A percentile compares a stretch with the other conserved stretches of the same genome.
These are phyloP conservation scores for Nasonia vitripennis DNA, from an alignment of 1,140 invertebrate genomes.

Conservation along the genomic window DNA sequence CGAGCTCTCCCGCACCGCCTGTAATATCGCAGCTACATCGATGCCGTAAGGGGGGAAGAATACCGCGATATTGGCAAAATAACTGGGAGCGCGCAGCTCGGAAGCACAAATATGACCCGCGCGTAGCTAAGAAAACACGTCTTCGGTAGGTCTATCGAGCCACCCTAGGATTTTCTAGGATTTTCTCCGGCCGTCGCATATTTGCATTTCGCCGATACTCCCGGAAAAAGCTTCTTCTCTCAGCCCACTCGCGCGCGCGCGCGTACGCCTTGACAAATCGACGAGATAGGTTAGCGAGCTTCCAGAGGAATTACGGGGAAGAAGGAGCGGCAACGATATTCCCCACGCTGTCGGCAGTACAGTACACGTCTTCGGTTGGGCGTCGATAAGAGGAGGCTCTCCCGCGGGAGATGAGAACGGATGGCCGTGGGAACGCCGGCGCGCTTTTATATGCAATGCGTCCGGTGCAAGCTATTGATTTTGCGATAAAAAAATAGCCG, in stretches of 20 bases:
- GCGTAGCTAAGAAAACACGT: background rate
- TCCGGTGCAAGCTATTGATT: conserved; percentile 40
- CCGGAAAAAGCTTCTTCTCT: background rate
- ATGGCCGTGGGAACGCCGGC: background rate
- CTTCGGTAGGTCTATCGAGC: background rate
- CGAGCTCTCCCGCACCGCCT: too few species aligned
- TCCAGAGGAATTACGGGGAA: conserved; percentile 62
- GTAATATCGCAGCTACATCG: too few species aligned
- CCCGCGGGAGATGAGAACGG: conserved; percentile 40
- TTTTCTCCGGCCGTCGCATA: background rate
- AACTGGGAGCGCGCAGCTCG: too few species aligned
- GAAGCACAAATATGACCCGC: too few species aligned
- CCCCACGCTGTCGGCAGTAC: background rate
- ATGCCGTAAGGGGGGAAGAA: too few species aligned
- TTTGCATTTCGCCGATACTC: background rate
- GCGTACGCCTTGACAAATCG: conserved; percentile 61
- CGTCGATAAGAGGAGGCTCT: conserved; percentile 31
- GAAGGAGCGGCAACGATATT: conserved; percentile 54
- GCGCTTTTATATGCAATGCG: conserved; percentile 33
- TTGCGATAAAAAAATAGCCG: conserved; percentile 23
- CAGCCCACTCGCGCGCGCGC: background rate
- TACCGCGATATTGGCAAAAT: too few species aligned
- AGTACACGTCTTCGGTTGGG: background rate
- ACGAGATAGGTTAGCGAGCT: conserved; percentile 60
- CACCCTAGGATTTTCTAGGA: background rate